Evolutionary conservation across 2,797 vertebrate species (phyloP).

Genomic region (Sarcophilus harrisii): DNA sequence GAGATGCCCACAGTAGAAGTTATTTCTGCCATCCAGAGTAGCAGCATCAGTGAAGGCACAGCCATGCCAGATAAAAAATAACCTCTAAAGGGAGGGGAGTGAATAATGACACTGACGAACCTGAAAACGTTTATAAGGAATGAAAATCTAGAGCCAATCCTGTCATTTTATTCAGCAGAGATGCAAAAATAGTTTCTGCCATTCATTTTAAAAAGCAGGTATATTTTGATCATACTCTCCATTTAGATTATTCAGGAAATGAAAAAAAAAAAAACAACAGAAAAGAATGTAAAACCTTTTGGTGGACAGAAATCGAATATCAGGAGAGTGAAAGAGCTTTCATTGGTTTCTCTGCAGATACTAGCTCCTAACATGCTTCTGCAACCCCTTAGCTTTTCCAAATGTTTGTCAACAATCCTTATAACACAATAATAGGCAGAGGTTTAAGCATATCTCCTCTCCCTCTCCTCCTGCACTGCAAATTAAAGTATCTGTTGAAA

Average conservation of each 20-base stretch:
- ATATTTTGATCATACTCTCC: conserved; percentile 65
- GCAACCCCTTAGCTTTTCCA: conserved; percentile 81
- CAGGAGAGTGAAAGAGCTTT: conserved; percentile 74
- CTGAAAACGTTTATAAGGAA: conserved; percentile 77
- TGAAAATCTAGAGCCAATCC: conserved; percentile 77
- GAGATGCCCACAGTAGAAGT: conserved; percentile 86
- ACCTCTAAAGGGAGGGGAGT: conserved; percentile 76
- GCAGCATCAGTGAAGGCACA: conserved; percentile 85
- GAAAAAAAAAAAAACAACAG: conserved; percentile 64
- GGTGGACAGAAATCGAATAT: conserved; percentile 58
- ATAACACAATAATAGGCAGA: conserved; percentile 73
- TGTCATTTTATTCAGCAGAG: conserved; percentile 80
- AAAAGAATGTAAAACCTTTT: conserved; percentile 62
- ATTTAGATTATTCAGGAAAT: conserved; percentile 71
- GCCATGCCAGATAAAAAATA: conserved; percentile 88
- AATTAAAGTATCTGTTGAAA: conserved; percentile 79
- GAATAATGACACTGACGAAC: conserved; percentile 76
- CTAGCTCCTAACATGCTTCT: conserved; percentile 78
- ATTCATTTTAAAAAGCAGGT: conserved; percentile 75
- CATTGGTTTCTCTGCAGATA: conserved; percentile 77
- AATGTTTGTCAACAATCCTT: conserved; percentile 85
- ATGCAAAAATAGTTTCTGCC: conserved; percentile 71
- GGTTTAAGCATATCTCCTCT: conserved; percentile 72
- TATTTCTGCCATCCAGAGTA: conserved; percentile 87
- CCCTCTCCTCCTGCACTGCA: conserved; percentile 75